These are phyloP conservation scores for Didymodactylos carnosus DNA, from an alignment of 2,888 invertebrate species.

Conservation along the genomic window DNA sequence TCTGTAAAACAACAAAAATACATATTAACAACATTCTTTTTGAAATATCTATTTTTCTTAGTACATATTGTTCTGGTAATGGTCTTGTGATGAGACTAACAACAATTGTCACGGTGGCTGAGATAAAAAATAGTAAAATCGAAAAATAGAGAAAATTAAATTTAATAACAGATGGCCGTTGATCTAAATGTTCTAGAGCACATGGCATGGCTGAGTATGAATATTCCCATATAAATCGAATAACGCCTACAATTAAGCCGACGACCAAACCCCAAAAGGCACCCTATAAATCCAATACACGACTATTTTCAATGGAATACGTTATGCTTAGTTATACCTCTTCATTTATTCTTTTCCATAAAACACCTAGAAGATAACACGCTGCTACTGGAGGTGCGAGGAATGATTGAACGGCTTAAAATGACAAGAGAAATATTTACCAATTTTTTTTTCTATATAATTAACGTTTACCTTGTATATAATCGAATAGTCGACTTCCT, in stretches of 20 bases:
- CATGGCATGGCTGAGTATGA: constrained; percentile 36
- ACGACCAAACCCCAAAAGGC: constrained; percentile 42
- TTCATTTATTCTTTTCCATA: constrained; percentile 38
- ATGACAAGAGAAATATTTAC: too few species aligned
- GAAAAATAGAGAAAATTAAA: constrained; percentile 13
- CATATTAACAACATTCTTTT: not conserved
- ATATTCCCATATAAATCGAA: constrained; percentile 39
- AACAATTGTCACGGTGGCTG: not conserved
- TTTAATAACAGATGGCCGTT: constrained; percentile 6
- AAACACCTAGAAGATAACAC: constrained; percentile 38
- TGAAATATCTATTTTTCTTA: not conserved
- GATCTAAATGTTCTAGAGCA: constrained; percentile 7
- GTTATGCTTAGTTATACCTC: constrained; percentile 23
- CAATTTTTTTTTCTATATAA: too few species aligned
- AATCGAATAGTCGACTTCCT: constrained; percentile 39
- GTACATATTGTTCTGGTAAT: constrained; percentile 11
- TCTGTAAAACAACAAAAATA: not conserved
- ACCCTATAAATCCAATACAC: constrained; percentile 30
- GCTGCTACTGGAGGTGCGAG: constrained; percentile 40
- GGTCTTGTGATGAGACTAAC: constrained; percentile 10
- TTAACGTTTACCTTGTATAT: too few species aligned
- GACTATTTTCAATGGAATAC: not conserved
- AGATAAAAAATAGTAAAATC: constrained; percentile 8
- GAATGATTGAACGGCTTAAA: constrained; percentile 38
- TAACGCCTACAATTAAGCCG: constrained; percentile 37